Percentiles rank a stretch among this genome's conserved stretches.
These are phyloP conservation scores for Caenorhabditis japonica DNA, from an alignment of 2,888 invertebrate genomes.

Conservation along the genomic window DNA sequence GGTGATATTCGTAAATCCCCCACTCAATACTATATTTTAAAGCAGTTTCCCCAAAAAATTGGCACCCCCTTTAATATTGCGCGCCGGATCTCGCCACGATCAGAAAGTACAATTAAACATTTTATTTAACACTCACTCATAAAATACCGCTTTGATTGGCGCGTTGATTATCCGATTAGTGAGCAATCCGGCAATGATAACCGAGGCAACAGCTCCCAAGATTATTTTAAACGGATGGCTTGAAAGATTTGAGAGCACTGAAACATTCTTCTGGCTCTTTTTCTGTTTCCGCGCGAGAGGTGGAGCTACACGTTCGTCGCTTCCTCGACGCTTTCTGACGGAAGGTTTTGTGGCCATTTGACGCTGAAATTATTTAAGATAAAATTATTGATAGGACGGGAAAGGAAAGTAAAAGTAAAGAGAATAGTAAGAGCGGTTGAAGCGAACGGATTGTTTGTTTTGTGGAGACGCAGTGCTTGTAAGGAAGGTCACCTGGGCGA, in stretches of 20 bases:
- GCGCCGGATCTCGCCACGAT: too few species aligned
- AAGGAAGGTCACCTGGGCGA: conserved; percentile 29
- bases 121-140: conserved; percentile 43
- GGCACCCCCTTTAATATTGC: too few species aligned
- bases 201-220: conserved; percentile 18
- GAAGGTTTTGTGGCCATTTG: conserved; percentile 11
- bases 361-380: background rate
- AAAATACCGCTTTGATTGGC: conserved; percentile 33
- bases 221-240: background rate
- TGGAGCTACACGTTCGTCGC: conserved; percentile 4
- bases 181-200: conserved; percentile 36
- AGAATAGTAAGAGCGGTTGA: conserved; percentile 14
- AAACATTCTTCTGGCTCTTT: background rate
- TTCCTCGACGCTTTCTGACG: conserved; percentile 13
- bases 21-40: too few species aligned
- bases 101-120: too few species aligned
- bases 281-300: background rate
- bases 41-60: too few species aligned
- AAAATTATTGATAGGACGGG: background rate
- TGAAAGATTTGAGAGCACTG: background rate
- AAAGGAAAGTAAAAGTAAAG: conserved; percentile 5
- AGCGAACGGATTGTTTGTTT: conserved; percentile 18
- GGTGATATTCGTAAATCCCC: too few species aligned
- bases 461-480: conserved; percentile 35
- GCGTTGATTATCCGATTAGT: conserved; percentile 35